Evolutionary conservation across 2,888 invertebrate genomes (phyloP).

Genomic region (Ophonus ardosiacus): DNA sequence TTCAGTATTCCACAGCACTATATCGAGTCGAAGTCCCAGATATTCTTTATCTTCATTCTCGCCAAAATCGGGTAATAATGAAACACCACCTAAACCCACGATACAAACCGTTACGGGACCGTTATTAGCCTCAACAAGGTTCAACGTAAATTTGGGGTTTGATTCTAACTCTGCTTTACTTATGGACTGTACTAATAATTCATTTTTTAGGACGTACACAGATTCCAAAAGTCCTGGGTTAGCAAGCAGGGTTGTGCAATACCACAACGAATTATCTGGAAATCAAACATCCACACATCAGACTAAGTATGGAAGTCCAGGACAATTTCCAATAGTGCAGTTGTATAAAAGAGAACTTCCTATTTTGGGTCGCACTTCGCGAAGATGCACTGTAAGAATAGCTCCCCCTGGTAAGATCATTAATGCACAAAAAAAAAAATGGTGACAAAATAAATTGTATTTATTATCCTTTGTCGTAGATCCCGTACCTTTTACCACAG

Average conservation of each 20-base stretch:
- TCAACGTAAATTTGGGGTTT: slow-evolving; percentile 76
- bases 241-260: slow-evolving; percentile 76
- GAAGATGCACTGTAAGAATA: slow-evolving; percentile 71
- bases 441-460: not conserved
- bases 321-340: slow-evolving; percentile 77
- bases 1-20: slow-evolving; percentile 38
- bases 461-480: slow-evolving; percentile 39
- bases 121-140: slow-evolving; percentile 75
- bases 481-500: slow-evolving; percentile 49
- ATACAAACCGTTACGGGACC: slow-evolving; percentile 75
- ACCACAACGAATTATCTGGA: slow-evolving; percentile 73
- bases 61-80: slow-evolving; percentile 68
- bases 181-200: not conserved
- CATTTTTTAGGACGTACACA: slow-evolving; percentile 73
- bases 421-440: too few relatives aligned
- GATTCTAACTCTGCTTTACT: slow-evolving; percentile 56
- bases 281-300: slow-evolving; percentile 71
- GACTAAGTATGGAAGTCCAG: slow-evolving; percentile 74
- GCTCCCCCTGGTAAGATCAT: slow-evolving; percentile 70
- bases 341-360: slow-evolving; percentile 75
- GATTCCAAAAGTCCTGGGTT: slow-evolving; percentile 78
- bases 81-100: slow-evolving; percentile 68
- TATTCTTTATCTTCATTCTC: slow-evolving; percentile 71
- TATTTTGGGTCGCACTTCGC: slow-evolving; percentile 70
- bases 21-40: slow-evolving; percentile 55